These are phyloP conservation scores for Pristionchus exspectatus DNA, from an alignment of 2,888 invertebrate genomes.

Conservation along the genomic window DNA sequence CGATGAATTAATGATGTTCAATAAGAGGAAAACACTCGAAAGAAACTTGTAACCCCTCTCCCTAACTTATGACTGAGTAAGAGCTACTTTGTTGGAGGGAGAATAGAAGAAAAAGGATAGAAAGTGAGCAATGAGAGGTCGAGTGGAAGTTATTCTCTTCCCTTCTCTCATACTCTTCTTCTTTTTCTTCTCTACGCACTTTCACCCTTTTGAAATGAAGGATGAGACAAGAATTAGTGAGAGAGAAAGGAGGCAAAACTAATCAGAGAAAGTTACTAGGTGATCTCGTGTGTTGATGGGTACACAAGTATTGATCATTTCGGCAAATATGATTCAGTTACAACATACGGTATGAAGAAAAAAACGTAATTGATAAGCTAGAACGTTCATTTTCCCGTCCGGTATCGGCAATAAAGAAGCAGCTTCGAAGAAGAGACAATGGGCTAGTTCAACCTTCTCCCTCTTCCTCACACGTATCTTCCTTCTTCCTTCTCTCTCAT, in stretches of 20 bases:
- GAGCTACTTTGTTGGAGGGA: slow-evolving; percentile 12
- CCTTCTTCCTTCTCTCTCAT: slow-evolving; percentile 8
- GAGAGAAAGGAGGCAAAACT: background rate
- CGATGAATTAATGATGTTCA: background rate
- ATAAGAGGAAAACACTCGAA: background rate
- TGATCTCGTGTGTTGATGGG: background rate
- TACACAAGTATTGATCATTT: background rate
- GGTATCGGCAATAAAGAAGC: slow-evolving; percentile 21
- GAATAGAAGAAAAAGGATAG: background rate
- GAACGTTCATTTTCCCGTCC: background rate
- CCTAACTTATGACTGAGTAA: background rate
- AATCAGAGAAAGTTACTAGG: slow-evolving; percentile 35
- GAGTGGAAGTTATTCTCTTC: slow-evolving; percentile 46
- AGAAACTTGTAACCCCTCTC: background rate
- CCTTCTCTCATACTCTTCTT: slow-evolving; percentile 23
- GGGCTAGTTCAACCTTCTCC: slow-evolving; percentile 34
- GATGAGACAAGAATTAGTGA: background rate
- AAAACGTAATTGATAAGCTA: background rate
- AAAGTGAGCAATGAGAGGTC: slow-evolving; percentile 24
- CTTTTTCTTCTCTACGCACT: background rate
- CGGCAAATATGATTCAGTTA: background rate
- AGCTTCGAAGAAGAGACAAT: slow-evolving; percentile 27
- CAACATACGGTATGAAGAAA: background rate
- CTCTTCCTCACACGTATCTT: background rate
- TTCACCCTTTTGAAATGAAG: slow-evolving; percentile 34